Base-by-base conservation (phyloP, 2,113 vertebrate genomes). In the Fulica atra region DNA sequence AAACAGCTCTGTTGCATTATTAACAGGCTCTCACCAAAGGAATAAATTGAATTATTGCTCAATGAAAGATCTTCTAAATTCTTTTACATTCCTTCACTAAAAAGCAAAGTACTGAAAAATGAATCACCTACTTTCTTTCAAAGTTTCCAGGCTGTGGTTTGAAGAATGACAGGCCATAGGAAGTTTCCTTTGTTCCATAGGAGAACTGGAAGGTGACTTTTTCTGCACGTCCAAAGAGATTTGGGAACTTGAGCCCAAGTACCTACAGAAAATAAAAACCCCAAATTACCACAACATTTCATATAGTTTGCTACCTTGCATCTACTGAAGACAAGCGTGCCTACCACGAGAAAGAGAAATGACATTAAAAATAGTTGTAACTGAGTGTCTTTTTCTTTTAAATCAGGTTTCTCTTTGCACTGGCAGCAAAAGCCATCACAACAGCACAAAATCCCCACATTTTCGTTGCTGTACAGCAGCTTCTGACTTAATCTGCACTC, bases 191-290 rank as follows among this genome's bases (percentile, higher is more conserved):
- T n/a, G 99, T 99, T 70, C 99, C 99, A 0, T 99, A 99, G 33
- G 99, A 99, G 96, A 99, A 99, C 98, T 99, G 99, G 94, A 99
- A 99, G 46, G 99, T 99, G 65, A 99, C 98, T 93, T 99, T 99
- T 95, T 99, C 99, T 28, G 99, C 99, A 42, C 99, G 98, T 31
- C 99, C 99, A 3, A 99, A 91, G 73, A 99, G 97, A 84, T 99
- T 99, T 33, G 99, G 99, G 51, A 99, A 97, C 95, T 99, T 99
- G 36, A 99, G 95, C 40, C 99, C 99, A 38, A 99, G 98, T 1
- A 99, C 99, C 99, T 99, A 85, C 0, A 24, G 86, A 72, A 88
- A n/a, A 88, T 9, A 79, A 65, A 36, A 46, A 44, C 29, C 10
- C 24, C 24, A 57, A 18, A 54, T 10, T 33, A 61, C 53, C 14